Evolutionary conservation across 2,888 invertebrate species (phyloP).

Genomic region (Plebejus anna): DNA sequence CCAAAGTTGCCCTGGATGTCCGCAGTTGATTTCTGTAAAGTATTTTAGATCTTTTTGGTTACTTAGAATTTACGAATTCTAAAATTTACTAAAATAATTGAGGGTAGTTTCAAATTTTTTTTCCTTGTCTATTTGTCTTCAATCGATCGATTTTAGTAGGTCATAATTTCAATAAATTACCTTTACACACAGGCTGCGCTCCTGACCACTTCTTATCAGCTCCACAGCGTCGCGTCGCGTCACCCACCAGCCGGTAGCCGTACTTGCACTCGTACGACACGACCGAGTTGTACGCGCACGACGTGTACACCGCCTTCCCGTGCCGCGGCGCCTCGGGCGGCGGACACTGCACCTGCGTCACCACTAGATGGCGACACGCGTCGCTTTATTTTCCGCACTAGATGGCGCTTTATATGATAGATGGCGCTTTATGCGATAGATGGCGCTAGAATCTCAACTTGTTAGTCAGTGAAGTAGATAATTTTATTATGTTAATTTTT

Average conservation of each 20-base stretch:
- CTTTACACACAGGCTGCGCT: conserved; percentile 93
- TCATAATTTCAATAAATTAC: conserved; percentile 61
- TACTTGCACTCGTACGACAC: conserved; percentile 98
- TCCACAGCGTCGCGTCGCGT: conserved; percentile 93
- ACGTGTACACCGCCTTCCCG: conserved; percentile 95
- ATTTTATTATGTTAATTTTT: background rate
- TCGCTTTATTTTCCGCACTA: conserved; percentile 61
- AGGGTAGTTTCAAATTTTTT: background rate
- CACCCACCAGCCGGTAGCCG: conserved; percentile 94
- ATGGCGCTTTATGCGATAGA: conserved; percentile 40
- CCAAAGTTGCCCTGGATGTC: conserved; percentile 94
- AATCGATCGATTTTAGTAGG: background rate
- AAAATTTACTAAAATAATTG: background rate
- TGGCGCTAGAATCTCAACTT: conserved; percentile 10
- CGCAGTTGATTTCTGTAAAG: conserved; percentile 95
- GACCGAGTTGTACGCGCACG: conserved; percentile 96
- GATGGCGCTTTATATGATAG: conserved; percentile 46
- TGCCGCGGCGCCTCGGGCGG: conserved; percentile 94
- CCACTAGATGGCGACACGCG: conserved; percentile 82
- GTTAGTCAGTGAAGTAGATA: background rate
- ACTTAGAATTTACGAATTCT: too few relatives aligned
- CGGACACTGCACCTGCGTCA: conserved; percentile 96
- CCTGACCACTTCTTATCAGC: conserved; percentile 98
- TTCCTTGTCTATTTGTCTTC: too few relatives aligned
- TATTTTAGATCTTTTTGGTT: background rate